phyloP scores from a whole-genome alignment of 2,888 invertebrate species.

The Darwinula stevensoni region DNA sequence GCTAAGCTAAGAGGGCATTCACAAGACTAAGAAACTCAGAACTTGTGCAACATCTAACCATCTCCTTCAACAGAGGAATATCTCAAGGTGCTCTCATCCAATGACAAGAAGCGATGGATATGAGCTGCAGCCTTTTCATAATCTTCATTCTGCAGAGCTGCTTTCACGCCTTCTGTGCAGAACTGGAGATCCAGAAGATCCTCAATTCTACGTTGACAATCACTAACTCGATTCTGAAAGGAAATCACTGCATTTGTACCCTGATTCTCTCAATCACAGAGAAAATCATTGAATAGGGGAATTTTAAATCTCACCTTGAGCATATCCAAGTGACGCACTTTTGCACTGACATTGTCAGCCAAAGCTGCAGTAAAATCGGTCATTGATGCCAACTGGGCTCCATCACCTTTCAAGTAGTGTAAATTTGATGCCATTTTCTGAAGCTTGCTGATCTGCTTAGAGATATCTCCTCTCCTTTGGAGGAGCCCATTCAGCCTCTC shows the following conservation, averaged over 20 bases:
- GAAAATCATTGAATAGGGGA: constrained; percentile 4
- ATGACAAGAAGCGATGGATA: constrained; percentile 67
- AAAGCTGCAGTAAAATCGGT: constrained; percentile 57
- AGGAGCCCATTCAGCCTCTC: constrained; percentile 35
- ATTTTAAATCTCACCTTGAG: constrained; percentile 50
- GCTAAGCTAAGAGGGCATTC: no score
- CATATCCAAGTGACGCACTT: constrained; percentile 71
- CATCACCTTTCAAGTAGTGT: constrained; percentile 40
- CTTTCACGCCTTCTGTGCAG: constrained; percentile 88
- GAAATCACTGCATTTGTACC: no score
- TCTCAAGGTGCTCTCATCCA: constrained; percentile 55
- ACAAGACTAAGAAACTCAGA: no score
- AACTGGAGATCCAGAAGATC: constrained; percentile 78
- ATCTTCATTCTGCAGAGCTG: constrained; percentile 74
- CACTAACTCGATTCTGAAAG: constrained; percentile 59
- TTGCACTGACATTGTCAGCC: constrained; percentile 78
- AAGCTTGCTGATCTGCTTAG: constrained; percentile 47
- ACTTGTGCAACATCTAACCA: constrained; percentile 13
- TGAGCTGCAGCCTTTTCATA: constrained; percentile 90
- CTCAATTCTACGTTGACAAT: constrained; percentile 75
- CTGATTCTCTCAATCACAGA: constrained; percentile 3
- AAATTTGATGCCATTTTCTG: constrained; percentile 49
- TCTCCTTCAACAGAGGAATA: constrained; percentile 44
- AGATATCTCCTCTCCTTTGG: constrained; percentile 39
- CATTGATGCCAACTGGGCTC: constrained; percentile 49